Conservation (phyloP, 2,113 vertebrate genomes). For the Barbus barbus region DNA sequence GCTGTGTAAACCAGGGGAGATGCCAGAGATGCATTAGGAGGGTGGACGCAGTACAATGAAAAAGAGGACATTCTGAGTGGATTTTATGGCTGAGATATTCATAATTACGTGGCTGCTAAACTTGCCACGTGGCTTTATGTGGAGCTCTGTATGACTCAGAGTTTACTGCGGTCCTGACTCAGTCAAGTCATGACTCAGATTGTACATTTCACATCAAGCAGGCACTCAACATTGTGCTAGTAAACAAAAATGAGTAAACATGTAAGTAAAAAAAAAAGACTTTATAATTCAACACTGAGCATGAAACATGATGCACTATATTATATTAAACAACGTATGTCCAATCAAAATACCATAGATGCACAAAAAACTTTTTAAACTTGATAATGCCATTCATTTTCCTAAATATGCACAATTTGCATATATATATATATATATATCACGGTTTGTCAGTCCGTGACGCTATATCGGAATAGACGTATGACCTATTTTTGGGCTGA, state of each 20-base stretch:
- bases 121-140: not conserved
- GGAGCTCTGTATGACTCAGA: not conserved
- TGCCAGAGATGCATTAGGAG: constrained; percentile 16
- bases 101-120: not conserved
- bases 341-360: not conserved
- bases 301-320: not conserved
- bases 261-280: too few species aligned
- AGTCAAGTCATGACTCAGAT: not conserved
- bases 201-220: not conserved
- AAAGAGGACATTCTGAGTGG: not conserved
- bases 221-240: not conserved
- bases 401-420: not conserved
- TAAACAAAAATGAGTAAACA: not conserved
- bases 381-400: not conserved
- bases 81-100: not conserved
- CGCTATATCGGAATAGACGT: not conserved
- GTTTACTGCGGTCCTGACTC: not conserved
- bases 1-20: constrained; percentile 24
- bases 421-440: not conserved
- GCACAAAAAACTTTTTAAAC: not conserved
- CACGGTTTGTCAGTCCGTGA: not conserved
- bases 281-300: not conserved
- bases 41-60: not conserved
- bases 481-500: not conserved
- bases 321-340: not conserved